phyloP scores from a whole-genome alignment of 1,140 invertebrate species.

The Dendroctonus valens region DNA sequence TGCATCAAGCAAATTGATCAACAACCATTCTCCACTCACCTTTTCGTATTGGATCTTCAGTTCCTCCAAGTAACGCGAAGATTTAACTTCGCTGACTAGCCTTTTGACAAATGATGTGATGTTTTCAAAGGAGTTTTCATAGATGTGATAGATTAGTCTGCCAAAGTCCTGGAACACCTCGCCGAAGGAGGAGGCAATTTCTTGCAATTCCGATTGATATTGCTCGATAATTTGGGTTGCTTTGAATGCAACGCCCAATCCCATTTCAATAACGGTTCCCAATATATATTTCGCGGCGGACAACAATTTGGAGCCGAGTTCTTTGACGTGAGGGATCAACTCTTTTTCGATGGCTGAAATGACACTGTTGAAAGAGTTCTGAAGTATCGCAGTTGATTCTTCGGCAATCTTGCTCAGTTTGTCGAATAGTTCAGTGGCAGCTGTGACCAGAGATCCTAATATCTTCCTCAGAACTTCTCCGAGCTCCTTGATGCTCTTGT shows the following conservation, averaged over 20 bases:
- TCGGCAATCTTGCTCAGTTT: slow-evolving; percentile 52
- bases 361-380: slow-evolving; percentile 50
- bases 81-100: slow-evolving; percentile 55
- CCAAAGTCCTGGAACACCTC: slow-evolving; percentile 52
- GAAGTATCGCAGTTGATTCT: slow-evolving; percentile 50
- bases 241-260: slow-evolving; percentile 55
- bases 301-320: slow-evolving; percentile 55
- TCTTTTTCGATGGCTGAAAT: slow-evolving; percentile 55
- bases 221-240: slow-evolving; percentile 57
- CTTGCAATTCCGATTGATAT: slow-evolving; percentile 66
- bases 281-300: slow-evolving; percentile 50
- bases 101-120: slow-evolving; percentile 52
- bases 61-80: slow-evolving; percentile 56
- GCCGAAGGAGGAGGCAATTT: slow-evolving; percentile 55
- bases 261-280: slow-evolving; percentile 53
- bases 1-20: background rate
- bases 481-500: slow-evolving; percentile 65
- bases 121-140: slow-evolving; percentile 53
- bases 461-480: slow-evolving; percentile 62
- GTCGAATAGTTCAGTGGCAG: slow-evolving; percentile 52
- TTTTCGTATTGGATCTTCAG: slow-evolving; percentile 49
- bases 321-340: slow-evolving; percentile 58
- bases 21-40: slow-evolving; percentile 19
- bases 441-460: slow-evolving; percentile 52
- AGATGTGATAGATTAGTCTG: slow-evolving; percentile 53